phyloP scores from a whole-genome alignment of 1,140 invertebrate genomes.

The Paraescarpia echinospica region DNA sequence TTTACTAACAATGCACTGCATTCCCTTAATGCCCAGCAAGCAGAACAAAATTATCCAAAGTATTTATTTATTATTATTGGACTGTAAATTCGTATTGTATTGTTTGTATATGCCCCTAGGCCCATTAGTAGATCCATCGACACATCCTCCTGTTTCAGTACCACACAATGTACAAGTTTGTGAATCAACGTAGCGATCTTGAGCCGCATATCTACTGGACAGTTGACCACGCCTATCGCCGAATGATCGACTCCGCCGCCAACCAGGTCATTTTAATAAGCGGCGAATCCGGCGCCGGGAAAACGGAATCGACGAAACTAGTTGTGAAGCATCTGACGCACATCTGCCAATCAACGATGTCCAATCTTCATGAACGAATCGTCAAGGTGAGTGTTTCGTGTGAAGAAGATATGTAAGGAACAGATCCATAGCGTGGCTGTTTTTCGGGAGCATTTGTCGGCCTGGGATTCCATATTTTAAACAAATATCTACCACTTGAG shows the following conservation, averaged over 20 bases:
- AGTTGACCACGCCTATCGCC: slow-evolving; percentile 77
- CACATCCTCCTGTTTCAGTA: background rate
- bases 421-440: too few species aligned
- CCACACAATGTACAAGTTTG: slow-evolving; percentile 6
- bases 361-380: slow-evolving; percentile 9
- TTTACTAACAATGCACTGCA: too few species aligned
- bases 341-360: slow-evolving; percentile 8
- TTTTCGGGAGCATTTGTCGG: too few species aligned
- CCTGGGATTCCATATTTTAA: too few species aligned
- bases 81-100: too few species aligned
- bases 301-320: slow-evolving; percentile 48
- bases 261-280: slow-evolving; percentile 49
- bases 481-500: too few species aligned
- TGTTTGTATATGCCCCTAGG: too few species aligned
- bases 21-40: too few species aligned
- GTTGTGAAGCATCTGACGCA: slow-evolving; percentile 53
- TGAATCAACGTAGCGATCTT: slow-evolving; percentile 75
- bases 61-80: too few species aligned
- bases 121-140: background rate
- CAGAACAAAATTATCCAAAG: too few species aligned
- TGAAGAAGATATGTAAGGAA: too few species aligned
- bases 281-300: slow-evolving; percentile 97
- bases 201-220: slow-evolving; percentile 85
- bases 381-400: background rate
- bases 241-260: slow-evolving; percentile 64